Percentiles rank a stretch among this genome's conserved stretches.
Evolutionary conservation across 2,888 invertebrate species (phyloP).

Genomic region (Subacronicta megacephala): DNA sequence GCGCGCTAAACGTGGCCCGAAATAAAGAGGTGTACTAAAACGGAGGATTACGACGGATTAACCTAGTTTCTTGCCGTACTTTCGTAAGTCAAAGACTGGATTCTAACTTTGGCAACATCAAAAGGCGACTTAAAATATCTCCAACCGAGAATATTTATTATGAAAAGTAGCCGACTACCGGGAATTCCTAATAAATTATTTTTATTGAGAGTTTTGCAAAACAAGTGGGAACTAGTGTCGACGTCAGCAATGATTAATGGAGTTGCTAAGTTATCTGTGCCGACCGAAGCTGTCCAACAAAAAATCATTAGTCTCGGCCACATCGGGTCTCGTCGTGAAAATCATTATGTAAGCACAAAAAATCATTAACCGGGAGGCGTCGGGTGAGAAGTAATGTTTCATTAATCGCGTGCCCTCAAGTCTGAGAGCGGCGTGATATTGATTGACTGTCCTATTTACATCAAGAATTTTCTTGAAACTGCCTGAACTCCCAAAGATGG

Average conservation of each 20-base stretch:
- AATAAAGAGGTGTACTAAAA: slow-evolving; percentile 55
- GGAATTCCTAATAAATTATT: slow-evolving; percentile 37
- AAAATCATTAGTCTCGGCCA: slow-evolving; percentile 51
- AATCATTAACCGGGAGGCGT: slow-evolving; percentile 58
- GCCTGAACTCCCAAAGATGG: slow-evolving; percentile 1
- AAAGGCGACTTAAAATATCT: slow-evolving; percentile 49
- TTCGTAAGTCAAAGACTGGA: slow-evolving; percentile 53
- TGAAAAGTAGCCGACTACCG: slow-evolving; percentile 27
- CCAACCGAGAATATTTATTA: slow-evolving; percentile 42
- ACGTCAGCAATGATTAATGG: slow-evolving; percentile 60
- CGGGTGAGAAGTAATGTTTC: slow-evolving; percentile 52
- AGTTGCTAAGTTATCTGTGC: slow-evolving; percentile 54
- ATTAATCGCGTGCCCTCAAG: slow-evolving; percentile 46
- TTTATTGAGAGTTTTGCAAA: slow-evolving; percentile 25
- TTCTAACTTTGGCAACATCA: slow-evolving; percentile 52
- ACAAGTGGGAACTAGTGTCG: slow-evolving; percentile 38
- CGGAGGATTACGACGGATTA: slow-evolving; percentile 52
- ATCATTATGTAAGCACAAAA: slow-evolving; percentile 63
- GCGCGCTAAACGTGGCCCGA: slow-evolving; percentile 35
- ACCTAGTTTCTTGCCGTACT: slow-evolving; percentile 52
- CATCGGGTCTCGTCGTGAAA: slow-evolving; percentile 52
- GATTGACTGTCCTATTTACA: slow-evolving; percentile 44
- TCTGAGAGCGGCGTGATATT: slow-evolving; percentile 22
- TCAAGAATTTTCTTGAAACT: slow-evolving; percentile 19
- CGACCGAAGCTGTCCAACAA: slow-evolving; percentile 40